Evolutionary conservation across 2,797 vertebrate species (phyloP).

Genomic region (Gallinago solitaria): DNA sequence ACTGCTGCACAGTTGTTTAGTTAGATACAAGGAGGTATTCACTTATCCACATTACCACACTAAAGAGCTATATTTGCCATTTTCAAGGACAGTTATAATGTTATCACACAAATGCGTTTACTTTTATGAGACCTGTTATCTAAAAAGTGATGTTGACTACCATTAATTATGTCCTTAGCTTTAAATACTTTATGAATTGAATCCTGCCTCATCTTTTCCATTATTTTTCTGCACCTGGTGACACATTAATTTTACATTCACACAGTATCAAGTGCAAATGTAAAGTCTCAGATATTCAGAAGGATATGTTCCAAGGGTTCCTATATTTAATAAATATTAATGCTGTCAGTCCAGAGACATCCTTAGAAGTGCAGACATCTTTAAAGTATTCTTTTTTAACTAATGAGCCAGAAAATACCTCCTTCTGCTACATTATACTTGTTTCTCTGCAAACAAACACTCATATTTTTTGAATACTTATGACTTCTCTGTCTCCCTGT

Average conservation of each 20-base stretch:
- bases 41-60: neutral
- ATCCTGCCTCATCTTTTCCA: neutral
- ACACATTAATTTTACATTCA: neutral
- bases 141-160: neutral
- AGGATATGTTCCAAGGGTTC: neutral
- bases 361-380: neutral
- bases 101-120: neutral
- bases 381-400: neutral
- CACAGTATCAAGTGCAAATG: neutral
- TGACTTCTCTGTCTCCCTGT: neutral
- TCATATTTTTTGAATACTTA: neutral
- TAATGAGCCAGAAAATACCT: neutral
- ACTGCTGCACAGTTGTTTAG: neutral
- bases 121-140: neutral
- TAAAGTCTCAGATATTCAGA: neutral
- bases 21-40: neutral
- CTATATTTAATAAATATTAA: neutral
- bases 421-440: neutral
- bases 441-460: neutral
- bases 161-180: neutral
- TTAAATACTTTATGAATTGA: neutral
- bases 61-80: neutral
- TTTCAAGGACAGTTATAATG: neutral
- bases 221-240: neutral
- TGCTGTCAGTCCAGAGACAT: neutral